Conservation (phyloP, 2,113 vertebrate species). For the Cettia cetti region DNA sequence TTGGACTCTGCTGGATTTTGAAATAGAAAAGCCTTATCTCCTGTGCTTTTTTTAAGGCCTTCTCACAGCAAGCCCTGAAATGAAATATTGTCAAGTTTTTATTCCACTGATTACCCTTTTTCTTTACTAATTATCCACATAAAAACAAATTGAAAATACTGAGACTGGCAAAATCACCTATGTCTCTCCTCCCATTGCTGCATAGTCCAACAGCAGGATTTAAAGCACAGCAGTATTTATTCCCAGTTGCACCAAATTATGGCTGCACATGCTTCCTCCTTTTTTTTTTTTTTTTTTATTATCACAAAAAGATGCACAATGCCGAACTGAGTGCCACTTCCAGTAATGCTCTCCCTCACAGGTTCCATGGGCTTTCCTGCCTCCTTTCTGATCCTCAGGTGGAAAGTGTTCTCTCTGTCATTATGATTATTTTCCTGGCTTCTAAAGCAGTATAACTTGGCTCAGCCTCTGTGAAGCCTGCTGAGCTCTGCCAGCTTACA, state of each 20-base stretch:
- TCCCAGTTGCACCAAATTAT: background rate
- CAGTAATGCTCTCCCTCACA: background rate
- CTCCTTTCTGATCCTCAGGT: background rate
- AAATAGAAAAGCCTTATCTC: background rate
- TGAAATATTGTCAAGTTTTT: background rate
- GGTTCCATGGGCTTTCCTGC: background rate
- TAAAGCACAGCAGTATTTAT: background rate
- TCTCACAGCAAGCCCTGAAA: background rate
- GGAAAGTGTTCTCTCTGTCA: background rate
- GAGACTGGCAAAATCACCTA: background rate
- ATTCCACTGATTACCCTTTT: background rate
- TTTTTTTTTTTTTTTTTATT: background rate
- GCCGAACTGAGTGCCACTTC: background rate
- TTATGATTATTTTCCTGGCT: conserved; percentile 5
- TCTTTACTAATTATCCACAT: background rate
- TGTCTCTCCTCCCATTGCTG: background rate
- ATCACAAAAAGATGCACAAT: background rate
- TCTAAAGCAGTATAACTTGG: background rate
- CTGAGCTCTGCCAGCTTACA: background rate
- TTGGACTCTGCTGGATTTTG: background rate
- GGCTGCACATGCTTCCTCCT: background rate
- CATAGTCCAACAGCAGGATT: background rate
- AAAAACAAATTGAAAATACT: background rate
- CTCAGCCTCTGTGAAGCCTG: background rate
- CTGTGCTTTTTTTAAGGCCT: background rate